A percentile compares a stretch with the other conserved stretches of the same genome.
Conservation (phyloP, 2,113 vertebrate species). For the Sander vitreus region DNA sequence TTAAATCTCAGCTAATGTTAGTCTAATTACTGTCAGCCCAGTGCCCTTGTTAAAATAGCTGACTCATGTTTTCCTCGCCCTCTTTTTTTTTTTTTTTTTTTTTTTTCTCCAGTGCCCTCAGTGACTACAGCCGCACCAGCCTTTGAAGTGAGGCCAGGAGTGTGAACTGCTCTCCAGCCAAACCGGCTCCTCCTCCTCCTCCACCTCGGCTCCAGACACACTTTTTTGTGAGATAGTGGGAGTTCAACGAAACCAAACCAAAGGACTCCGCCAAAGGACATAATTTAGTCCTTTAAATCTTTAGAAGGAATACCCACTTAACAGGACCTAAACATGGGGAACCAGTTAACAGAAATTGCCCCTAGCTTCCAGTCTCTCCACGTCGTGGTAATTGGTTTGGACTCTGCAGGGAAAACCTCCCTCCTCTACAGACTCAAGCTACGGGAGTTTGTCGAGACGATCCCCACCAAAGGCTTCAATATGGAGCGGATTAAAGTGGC, state of each 20-base stretch:
- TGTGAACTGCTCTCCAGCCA: constrained; percentile 20
- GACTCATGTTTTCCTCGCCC: constrained; percentile 33
- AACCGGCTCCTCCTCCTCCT: background rate
- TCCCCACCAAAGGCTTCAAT: constrained; percentile 89
- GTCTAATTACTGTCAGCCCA: constrained; percentile 19
- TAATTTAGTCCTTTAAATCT: background rate
- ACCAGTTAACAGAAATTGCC: constrained; percentile 85
- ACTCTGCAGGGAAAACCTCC: constrained; percentile 87
- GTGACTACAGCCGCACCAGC: constrained; percentile 38
- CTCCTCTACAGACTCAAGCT: constrained; percentile 88
- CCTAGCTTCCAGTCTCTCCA: constrained; percentile 85
- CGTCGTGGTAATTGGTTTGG: constrained; percentile 87
- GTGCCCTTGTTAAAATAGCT: constrained; percentile 25
- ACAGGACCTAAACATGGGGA: constrained; percentile 81
- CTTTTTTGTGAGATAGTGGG: background rate
- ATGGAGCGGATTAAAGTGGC: constrained; percentile 86
- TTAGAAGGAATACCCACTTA: background rate
- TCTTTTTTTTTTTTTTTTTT: background rate
- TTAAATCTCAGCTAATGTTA: background rate
- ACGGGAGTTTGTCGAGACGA: constrained; percentile 86
- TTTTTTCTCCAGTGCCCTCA: constrained; percentile 13
- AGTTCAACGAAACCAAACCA: background rate
- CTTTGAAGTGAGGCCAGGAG: constrained; percentile 61
- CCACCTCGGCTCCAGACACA: background rate
- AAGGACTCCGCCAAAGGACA: background rate